Percentiles rank a stretch among this genome's conserved stretches.
Evolutionary conservation across 1,140 invertebrate species (phyloP).

Genomic region (Bradysia coprophila): DNA sequence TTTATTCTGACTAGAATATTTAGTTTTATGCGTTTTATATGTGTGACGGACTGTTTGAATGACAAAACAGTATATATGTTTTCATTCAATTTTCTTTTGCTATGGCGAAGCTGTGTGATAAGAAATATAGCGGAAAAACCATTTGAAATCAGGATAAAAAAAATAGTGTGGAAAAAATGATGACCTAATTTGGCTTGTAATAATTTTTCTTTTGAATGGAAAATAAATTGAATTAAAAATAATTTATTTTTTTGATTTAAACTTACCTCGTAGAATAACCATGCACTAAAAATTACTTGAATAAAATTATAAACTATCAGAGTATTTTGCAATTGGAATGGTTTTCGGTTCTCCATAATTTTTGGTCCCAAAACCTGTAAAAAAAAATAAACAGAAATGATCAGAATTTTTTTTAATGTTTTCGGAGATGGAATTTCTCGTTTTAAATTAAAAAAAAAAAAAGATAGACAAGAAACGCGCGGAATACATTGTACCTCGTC

Average conservation of each 20-base stretch:
- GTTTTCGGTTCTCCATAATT: slow-evolving; percentile 72
- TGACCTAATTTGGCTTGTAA: slow-evolving; percentile 5
- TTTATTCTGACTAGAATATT: background rate
- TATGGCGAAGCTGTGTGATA: too few species aligned
- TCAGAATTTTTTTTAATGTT: background rate
- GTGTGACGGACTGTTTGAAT: background rate
- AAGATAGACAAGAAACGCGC: too few species aligned
- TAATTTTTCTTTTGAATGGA: background rate
- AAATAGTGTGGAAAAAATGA: slow-evolving; percentile 3
- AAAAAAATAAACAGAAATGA: slow-evolving; percentile 7
- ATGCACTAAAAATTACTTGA: slow-evolving; percentile 66
- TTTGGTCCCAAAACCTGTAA: slow-evolving; percentile 49
- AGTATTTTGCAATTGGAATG: slow-evolving; percentile 57
- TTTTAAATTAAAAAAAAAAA: background rate
- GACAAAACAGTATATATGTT: background rate
- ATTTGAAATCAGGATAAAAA: slow-evolving; percentile 2
- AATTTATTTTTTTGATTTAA: too few species aligned
- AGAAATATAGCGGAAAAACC: too few species aligned
- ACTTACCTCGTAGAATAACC: slow-evolving; percentile 66
- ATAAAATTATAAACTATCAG: slow-evolving; percentile 71
- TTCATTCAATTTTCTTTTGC: background rate
- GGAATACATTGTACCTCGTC: too few species aligned
- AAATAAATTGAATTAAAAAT: background rate
- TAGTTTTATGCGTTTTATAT: background rate
- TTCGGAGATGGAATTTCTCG: background rate